Conservation (phyloP, 2,888 invertebrate genomes). For the Drosophila mimica region DNA sequence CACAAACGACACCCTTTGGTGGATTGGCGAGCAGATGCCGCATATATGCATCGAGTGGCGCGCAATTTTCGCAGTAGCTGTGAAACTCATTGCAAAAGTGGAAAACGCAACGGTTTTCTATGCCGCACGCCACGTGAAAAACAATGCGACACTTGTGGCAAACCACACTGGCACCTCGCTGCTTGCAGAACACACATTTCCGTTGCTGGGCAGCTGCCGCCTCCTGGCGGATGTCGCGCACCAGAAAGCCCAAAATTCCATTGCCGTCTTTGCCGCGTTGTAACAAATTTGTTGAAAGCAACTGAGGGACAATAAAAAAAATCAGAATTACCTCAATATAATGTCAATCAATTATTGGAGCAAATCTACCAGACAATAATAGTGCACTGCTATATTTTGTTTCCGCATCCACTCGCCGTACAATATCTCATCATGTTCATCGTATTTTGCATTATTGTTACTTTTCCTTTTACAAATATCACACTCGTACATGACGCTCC, state of each 20-base stretch:
- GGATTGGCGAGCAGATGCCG: constrained; percentile 32
- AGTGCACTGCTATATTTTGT: constrained; percentile 71
- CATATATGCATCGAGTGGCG: constrained; percentile 59
- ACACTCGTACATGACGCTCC: constrained; percentile 30
- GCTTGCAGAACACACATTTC: constrained; percentile 70
- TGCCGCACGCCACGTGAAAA: constrained; percentile 77
- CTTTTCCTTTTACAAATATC: constrained; percentile 38
- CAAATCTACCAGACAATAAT: constrained; percentile 80
- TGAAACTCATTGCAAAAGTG: constrained; percentile 70
- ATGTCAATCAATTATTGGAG: background rate
- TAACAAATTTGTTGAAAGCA: constrained; percentile 89
- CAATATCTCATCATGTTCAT: constrained; percentile 42
- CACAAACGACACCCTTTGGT: constrained; percentile 51
- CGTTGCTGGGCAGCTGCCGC: constrained; percentile 85
- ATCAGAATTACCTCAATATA: background rate
- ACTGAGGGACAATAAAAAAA: constrained; percentile 83
- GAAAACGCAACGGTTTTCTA: constrained; percentile 59
- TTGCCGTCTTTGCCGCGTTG: constrained; percentile 89
- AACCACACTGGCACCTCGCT: constrained; percentile 66
- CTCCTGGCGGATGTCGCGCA: constrained; percentile 89
- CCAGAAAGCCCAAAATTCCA: constrained; percentile 91
- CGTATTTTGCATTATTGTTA: background rate
- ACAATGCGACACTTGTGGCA: constrained; percentile 71
- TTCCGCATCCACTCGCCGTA: constrained; percentile 81
- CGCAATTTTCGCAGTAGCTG: constrained; percentile 77